A percentile compares a stretch with the other conserved stretches of the same genome.
Conservation (phyloP, 2,888 invertebrate species). For the Philaethria dido region DNA sequence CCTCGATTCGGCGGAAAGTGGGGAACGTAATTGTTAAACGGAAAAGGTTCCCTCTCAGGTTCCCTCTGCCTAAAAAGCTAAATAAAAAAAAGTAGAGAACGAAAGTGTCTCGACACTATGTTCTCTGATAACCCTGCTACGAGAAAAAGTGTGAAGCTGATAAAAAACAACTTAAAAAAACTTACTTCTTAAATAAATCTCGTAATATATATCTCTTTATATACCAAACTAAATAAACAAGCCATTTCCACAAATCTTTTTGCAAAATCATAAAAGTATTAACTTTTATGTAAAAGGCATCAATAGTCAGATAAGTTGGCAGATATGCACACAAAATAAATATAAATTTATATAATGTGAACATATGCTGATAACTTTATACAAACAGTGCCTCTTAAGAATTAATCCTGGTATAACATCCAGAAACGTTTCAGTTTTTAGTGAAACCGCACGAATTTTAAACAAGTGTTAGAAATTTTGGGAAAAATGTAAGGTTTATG, state of each 20-base stretch:
- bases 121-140: too few species aligned
- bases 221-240: not conserved
- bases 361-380: constrained; percentile 36
- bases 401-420: constrained; percentile 21
- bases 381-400: constrained; percentile 27
- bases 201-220: not conserved
- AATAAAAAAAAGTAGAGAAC: too few species aligned
- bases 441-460: constrained; percentile 33
- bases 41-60: too few species aligned
- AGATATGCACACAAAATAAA: constrained; percentile 27
- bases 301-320: constrained; percentile 38
- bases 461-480: constrained; percentile 16
- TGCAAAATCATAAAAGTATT: constrained; percentile 23
- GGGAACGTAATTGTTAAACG: too few species aligned
- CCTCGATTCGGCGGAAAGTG: too few species aligned
- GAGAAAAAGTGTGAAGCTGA: too few species aligned
- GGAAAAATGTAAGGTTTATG: constrained; percentile 37
- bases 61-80: too few species aligned
- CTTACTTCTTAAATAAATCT: too few species aligned
- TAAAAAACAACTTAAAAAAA: too few species aligned
- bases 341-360: constrained; percentile 30
- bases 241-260: constrained; percentile 6
- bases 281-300: constrained; percentile 39
- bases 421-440: constrained; percentile 34
- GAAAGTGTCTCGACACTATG: too few species aligned